Base-by-base conservation (phyloP, 1,140 invertebrate species). In the Heterodera carotae region DNA sequence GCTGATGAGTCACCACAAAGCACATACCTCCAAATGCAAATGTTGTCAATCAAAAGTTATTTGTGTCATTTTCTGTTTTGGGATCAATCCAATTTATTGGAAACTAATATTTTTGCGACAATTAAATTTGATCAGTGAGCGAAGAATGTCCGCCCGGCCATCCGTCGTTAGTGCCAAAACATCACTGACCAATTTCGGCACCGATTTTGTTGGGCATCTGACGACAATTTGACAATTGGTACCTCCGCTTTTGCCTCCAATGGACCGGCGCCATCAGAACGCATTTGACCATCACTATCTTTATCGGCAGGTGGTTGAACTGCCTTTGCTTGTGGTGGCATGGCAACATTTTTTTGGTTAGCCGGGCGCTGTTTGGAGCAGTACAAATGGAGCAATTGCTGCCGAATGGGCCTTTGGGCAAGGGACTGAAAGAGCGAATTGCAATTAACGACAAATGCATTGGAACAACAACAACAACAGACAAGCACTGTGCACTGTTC, bases 171-270 rank as follows among this genome's bases (percentile, higher is more conserved):
- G n/a, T 68, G 36, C 36, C 36, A n/a, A 48, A 29, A 18, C 6
- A 5, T 27, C 59, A 74, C 72, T 56, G 4, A 74, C 72, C 72
- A 74, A 62, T 74, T 74, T 62, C 56, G 27, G 36, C 72, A 74
- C 36, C 72, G 59, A 43, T 59, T 36, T 27, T 74, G 31, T 73
- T 34, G 27, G 27, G 62, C 48, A 22, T 56, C 48, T 1, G 18
- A 56, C 22, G 48, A 56, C 18, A 56, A 5, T 56, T 66, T 25
- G 25, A 66, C 62, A 12, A 66, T 29, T 31, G 8, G 8, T 31
- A 0, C n/a, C n/a, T n/a, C n/a, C n/a, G 29, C 39, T 43, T 43
- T 34, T 66, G 62, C 62, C 29, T 12, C 2, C 62, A 10, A 12
- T 27, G 33, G 48, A 5, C 31, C 62, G 22, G 27, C 64, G 25